phyloP scores from a whole-genome alignment of 2,888 invertebrate species.

The Dioctria linearis region DNA sequence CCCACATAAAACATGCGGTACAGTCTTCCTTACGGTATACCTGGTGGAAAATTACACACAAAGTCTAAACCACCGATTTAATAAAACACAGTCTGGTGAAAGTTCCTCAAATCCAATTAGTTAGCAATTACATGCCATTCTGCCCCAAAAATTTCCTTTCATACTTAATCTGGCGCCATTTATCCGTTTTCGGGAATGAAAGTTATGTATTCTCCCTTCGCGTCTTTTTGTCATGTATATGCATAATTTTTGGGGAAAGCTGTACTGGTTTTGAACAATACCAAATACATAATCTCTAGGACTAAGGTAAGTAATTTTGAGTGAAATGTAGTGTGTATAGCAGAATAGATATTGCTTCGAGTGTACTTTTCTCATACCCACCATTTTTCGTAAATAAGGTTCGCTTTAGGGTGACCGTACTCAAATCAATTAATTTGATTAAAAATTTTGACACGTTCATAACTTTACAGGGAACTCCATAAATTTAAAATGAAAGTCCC shows the following conservation, averaged over 20 bases:
- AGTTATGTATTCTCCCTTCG: not conserved
- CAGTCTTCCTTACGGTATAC: not conserved
- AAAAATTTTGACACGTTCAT: conserved; percentile 55
- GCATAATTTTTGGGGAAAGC: conserved; percentile 16
- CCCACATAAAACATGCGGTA: not conserved
- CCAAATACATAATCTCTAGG: too few relatives aligned
- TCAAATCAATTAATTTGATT: conserved; percentile 58
- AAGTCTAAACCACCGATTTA: not conserved
- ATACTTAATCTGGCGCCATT: conserved; percentile 29
- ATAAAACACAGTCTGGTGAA: conserved; percentile 35
- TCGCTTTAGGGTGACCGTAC: conserved; percentile 31
- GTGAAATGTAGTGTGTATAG: conserved; percentile 17
- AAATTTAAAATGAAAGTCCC: conserved; percentile 2
- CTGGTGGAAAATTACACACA: not conserved
- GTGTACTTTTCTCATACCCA: not conserved
- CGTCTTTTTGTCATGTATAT: not conserved
- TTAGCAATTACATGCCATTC: conserved; percentile 45
- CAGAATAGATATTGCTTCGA: conserved; percentile 37
- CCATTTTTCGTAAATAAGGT: not conserved
- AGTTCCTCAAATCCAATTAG: conserved; percentile 42
- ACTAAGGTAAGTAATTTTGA: not conserved
- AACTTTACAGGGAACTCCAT: not conserved
- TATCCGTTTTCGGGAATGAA: not conserved
- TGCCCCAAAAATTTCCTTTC: not conserved
- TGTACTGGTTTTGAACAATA: not conserved